These are phyloP conservation scores for Chlorodrepanis virens DNA, from an alignment of 2,113 vertebrate species.

Conservation along the genomic window DNA sequence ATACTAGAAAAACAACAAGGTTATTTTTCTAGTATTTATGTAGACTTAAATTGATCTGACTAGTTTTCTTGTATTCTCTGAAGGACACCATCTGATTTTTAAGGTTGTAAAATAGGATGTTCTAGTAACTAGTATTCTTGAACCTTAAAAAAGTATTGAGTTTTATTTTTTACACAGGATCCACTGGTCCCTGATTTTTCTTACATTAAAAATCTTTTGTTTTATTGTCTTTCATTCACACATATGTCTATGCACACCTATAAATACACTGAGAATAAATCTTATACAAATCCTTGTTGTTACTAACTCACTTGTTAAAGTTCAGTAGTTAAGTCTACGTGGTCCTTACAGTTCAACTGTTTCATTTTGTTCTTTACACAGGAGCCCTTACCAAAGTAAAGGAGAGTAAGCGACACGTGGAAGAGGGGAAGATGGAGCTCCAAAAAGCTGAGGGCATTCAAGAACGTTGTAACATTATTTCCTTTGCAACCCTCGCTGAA, in stretches of 20 bases:
- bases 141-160: not conserved
- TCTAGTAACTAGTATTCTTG: not conserved
- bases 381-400: constrained; percentile 97
- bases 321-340: not conserved
- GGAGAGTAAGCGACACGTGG: constrained; percentile 93
- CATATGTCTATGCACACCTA: not conserved
- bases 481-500: constrained; percentile 95
- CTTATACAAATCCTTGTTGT: not conserved
- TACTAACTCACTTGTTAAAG: not conserved
- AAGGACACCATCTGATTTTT: not conserved
- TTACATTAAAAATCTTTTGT: not conserved
- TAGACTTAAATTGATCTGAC: not conserved
- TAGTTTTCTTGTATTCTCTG: not conserved
- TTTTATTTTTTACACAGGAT: not conserved
- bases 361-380: constrained; percentile 60
- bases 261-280: not conserved
- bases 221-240: not conserved
- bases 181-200: not conserved
- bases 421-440: constrained; percentile 97
- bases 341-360: not conserved
- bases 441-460: constrained; percentile 89
- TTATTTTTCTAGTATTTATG: not conserved
- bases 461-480: constrained; percentile 98
- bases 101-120: not conserved
- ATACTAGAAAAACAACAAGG: not conserved